Evolutionary conservation across 2,888 invertebrate genomes (phyloP), one percentile per base, ranked within the genome.

Genomic region (Machimus rusticus): DNA sequence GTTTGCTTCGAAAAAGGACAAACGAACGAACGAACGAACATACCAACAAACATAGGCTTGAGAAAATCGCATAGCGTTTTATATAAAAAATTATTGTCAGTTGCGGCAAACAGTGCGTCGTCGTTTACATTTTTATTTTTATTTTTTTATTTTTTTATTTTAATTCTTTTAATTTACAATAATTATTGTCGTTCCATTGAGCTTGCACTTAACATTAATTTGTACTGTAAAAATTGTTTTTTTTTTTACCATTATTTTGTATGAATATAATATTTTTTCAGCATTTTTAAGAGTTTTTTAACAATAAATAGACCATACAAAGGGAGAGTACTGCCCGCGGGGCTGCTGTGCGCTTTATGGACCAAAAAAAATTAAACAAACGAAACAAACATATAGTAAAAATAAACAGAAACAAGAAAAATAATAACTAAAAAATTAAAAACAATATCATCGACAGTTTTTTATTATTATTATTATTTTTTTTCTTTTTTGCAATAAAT

Each of bases 221-320:
- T 87, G 87, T 87, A 87, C 87, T 87, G 87, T 87, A 77, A 77
- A 86, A 77, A 46, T 77, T 86, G 76, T 76, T 55, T 76, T 82
- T 34, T 76, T 74, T 19, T 86, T 84, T 74, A 31, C 31, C 14
- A 74, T 74, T 74, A 31, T 85, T 19, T 74, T 74, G 74, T 57
- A 55, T 66, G 66, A 66, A 66, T 66, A 66, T 66, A 39, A 16
- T 55, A 19, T 55, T 16, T 19, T 19, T 66, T 23, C 28, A 66
- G 66, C 66, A 28, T 19, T 19, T n/a, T 66, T 66, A 23, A 51
- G 51, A 16, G 66, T 66, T 57, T 55, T 51, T 55, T 79, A 79
- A 79, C 79, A 79, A 79, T 79, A 79, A 79, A 79, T 79, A 79
- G 46, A 79, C 31, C 23, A 66, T 46, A 79, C 51, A 46, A 51